Evolutionary conservation across 2,113 vertebrate species (phyloP).

Genomic region (Gobius niger): DNA sequence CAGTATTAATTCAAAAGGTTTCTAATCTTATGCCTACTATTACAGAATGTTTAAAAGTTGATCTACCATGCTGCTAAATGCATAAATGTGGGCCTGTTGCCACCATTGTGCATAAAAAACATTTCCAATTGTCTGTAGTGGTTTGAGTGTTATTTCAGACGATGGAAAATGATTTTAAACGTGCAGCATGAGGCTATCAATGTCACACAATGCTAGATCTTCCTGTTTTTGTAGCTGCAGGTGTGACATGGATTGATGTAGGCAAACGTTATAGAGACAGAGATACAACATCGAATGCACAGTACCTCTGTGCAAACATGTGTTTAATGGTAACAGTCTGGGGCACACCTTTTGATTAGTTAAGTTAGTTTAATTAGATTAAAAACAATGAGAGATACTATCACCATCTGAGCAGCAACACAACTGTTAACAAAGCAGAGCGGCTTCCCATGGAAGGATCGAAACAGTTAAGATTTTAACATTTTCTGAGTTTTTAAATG

Average conservation of each 20-base stretch:
- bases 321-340: background rate
- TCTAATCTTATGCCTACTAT: too few species aligned
- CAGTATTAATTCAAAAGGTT: too few species aligned
- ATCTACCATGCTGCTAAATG: too few species aligned
- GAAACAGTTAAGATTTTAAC: too few species aligned
- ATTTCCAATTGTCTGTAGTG: background rate
- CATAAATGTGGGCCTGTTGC: too few species aligned
- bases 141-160: background rate
- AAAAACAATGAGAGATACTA: background rate
- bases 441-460: too few species aligned
- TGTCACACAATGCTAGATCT: background rate
- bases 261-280: background rate
- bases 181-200: background rate
- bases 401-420: background rate
- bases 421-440: background rate
- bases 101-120: too few species aligned
- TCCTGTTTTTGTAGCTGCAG: background rate
- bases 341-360: background rate
- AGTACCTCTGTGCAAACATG: too few species aligned
- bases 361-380: background rate
- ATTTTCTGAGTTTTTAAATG: too few species aligned
- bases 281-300: background rate
- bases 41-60: too few species aligned
- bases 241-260: background rate
- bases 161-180: background rate